phyloP scores from a whole-genome alignment of 2,888 invertebrate species.

The Brenthis hecate region DNA sequence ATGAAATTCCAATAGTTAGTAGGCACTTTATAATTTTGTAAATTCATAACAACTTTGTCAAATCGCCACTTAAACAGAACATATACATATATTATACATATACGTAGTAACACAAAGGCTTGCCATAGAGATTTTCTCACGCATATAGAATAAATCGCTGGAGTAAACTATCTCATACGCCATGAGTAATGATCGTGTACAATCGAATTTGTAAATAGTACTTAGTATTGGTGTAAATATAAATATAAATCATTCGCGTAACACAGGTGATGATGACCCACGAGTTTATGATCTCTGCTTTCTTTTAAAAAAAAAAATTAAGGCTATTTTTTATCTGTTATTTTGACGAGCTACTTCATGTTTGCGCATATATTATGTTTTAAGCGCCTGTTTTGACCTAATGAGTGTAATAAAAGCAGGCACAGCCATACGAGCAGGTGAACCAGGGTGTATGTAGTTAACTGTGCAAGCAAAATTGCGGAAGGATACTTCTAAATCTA shows the following conservation, averaged over 20 bases:
- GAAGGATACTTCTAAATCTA: too few relatives aligned
- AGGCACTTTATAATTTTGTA: too few relatives aligned
- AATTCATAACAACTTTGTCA: neutral
- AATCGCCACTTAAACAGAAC: neutral
- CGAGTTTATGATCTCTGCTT: constrained; percentile 19
- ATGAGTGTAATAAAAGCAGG: too few relatives aligned
- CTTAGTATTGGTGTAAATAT: constrained; percentile 29
- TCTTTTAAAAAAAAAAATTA: neutral
- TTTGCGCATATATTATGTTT: too few relatives aligned
- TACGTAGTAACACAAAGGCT: constrained; percentile 5
- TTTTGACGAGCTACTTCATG: constrained; percentile 10
- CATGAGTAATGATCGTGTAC: constrained; percentile 21
- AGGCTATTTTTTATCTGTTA: constrained; percentile 3
- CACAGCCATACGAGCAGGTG: too few relatives aligned
- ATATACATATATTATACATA: too few relatives aligned
- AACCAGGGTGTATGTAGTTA: too few relatives aligned
- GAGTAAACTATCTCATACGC: constrained; percentile 6
- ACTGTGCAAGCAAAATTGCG: too few relatives aligned
- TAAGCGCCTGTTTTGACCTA: too few relatives aligned
- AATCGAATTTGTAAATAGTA: constrained; percentile 31
- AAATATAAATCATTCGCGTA: constrained; percentile 19
- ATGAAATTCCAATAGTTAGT: too few relatives aligned
- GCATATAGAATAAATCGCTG: constrained; percentile 10
- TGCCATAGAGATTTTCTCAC: constrained; percentile 7
- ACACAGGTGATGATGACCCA: neutral